Conservation (phyloP, 2,797 vertebrate species). For the Onychomys leucogaster region DNA sequence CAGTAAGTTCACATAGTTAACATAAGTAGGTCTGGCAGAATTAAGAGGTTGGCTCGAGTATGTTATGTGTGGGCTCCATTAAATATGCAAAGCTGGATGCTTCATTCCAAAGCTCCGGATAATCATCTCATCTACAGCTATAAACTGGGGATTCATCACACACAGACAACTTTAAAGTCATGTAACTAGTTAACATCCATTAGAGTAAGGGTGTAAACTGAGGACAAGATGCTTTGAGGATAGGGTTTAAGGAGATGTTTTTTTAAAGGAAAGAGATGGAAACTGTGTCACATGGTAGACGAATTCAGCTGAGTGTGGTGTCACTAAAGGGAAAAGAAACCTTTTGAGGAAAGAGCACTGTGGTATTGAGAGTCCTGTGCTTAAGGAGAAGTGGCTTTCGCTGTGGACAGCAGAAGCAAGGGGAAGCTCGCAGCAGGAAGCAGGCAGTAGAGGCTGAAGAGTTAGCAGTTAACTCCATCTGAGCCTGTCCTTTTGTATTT, state of each 20-base stretch:
- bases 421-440: not conserved
- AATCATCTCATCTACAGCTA: not conserved
- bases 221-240: not conserved
- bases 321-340: not conserved
- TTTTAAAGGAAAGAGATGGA: not conserved
- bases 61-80: not conserved
- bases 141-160: not conserved
- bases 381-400: not conserved
- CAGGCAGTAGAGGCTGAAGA: not conserved
- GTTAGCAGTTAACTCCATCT: not conserved
- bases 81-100: slow-evolving; percentile 2
- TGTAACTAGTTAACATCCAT: not conserved
- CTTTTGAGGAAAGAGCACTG: not conserved
- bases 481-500: not conserved
- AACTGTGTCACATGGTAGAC: not conserved
- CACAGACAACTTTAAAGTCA: not conserved
- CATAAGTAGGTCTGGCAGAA: not conserved
- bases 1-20: not conserved
- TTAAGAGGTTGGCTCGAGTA: not conserved
- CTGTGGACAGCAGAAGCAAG: not conserved
- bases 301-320: not conserved
- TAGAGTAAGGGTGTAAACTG: not conserved
- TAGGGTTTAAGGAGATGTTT: not conserved
- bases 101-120: not conserved
- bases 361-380: not conserved